phyloP scores from a whole-genome alignment of 1,140 invertebrate genomes.

The Theocolax elegans region DNA sequence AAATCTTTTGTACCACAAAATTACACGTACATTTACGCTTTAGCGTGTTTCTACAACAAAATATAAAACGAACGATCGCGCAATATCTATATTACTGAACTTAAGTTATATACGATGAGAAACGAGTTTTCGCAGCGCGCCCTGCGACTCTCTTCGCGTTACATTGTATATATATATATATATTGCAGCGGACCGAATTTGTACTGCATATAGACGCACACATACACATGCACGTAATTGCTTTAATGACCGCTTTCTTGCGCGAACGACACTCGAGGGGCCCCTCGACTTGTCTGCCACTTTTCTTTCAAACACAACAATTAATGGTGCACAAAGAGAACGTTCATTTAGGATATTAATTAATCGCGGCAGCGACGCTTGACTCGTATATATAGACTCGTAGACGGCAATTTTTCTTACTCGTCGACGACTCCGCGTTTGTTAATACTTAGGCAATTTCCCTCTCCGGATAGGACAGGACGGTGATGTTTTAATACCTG shows the following conservation, averaged over 20 bases:
- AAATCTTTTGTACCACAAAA: no score
- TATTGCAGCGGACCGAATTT: no score
- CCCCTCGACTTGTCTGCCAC: background rate
- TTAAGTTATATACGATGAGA: conserved; percentile 18
- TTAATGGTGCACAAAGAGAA: conserved; percentile 17
- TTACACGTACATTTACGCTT: background rate
- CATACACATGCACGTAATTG: conserved; percentile 28
- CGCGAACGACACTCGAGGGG: background rate
- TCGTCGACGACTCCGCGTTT: background rate
- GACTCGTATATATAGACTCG: no score
- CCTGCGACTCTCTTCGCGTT: no score
- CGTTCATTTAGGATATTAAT: conserved; percentile 9
- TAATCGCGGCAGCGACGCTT: background rate
- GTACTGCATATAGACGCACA: background rate
- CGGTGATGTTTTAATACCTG: no score
- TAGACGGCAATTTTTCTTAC: no score
- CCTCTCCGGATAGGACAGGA: no score
- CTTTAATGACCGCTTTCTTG: conserved; percentile 32
- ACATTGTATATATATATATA: no score
- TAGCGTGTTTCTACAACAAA: background rate
- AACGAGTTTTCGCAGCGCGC: conserved; percentile 22
- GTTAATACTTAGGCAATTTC: background rate
- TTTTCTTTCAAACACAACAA: background rate
- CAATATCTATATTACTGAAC: conserved; percentile 30
- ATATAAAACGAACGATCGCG: conserved; percentile 13